A percentile compares a stretch with the other conserved stretches of the same genome.
phyloP scores from a whole-genome alignment of 2,113 vertebrate species.

The Prionailurus viverrinus region DNA sequence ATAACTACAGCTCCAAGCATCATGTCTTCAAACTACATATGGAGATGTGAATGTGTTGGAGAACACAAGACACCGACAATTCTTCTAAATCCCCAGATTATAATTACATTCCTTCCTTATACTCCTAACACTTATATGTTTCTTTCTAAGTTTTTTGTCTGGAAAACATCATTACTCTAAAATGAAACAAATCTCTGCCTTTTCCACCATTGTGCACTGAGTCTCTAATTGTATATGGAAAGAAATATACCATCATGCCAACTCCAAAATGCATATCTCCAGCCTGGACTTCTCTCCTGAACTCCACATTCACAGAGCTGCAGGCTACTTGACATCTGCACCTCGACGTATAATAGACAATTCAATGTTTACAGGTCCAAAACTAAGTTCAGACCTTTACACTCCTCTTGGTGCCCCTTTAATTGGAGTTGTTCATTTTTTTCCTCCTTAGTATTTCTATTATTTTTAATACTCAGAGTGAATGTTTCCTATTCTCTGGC shows the following conservation, averaged over 20 bases:
- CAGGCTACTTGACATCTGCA: neutral
- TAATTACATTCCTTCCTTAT: neutral
- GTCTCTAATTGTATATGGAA: neutral
- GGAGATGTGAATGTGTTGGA: neutral
- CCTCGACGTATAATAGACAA: neutral
- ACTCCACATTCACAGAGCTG: neutral
- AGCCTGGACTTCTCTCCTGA: neutral
- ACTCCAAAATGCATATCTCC: neutral
- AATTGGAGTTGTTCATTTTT: neutral
- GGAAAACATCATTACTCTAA: neutral
- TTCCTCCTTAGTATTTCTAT: neutral
- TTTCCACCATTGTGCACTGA: neutral
- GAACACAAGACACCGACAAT: no score
- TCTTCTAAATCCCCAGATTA: neutral
- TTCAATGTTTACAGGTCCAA: neutral
- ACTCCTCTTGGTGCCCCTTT: neutral
- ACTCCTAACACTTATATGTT: neutral
- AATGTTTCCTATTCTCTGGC: neutral
- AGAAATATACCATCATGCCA: neutral
- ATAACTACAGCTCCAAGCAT: neutral
- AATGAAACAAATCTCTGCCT: neutral
- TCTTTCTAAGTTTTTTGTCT: neutral
- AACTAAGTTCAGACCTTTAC: neutral
- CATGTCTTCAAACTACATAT: neutral
- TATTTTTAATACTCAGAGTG: neutral